These are phyloP conservation scores for Polyommatus icarus DNA, from an alignment of 2,888 invertebrate species.

Conservation along the genomic window DNA sequence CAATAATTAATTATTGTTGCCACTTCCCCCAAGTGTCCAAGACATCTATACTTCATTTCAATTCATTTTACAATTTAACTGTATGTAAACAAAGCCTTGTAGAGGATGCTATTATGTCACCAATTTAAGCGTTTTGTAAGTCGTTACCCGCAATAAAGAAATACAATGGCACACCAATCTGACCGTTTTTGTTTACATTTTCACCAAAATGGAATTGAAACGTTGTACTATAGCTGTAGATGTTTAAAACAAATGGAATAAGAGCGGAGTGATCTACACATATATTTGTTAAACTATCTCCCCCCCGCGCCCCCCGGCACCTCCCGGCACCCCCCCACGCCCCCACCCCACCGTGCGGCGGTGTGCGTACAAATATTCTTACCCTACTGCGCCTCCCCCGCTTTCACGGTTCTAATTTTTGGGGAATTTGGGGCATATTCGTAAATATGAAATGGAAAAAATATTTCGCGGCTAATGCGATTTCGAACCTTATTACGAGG, in stretches of 20 bases:
- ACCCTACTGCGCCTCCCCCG: constrained; percentile 59
- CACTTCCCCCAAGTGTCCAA: too few species aligned
- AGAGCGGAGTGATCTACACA: constrained; percentile 58
- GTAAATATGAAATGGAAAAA: constrained; percentile 82
- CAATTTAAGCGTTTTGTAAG: too few species aligned
- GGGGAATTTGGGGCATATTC: constrained; percentile 82
- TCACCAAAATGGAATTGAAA: neutral
- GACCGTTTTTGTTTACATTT: neutral
- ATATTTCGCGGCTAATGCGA: constrained; percentile 67
- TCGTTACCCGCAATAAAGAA: too few species aligned
- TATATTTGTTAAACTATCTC: constrained; percentile 78
- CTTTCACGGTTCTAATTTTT: constrained; percentile 82
- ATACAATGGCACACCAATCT: too few species aligned
- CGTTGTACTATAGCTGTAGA: constrained; percentile 29
- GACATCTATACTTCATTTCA: too few species aligned
- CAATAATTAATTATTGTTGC: too few species aligned
- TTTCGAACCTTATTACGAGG: constrained; percentile 50
- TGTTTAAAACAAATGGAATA: constrained; percentile 50
- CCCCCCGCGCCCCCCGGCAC: constrained; percentile 44
- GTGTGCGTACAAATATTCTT: constrained; percentile 61
- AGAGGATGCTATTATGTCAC: too few species aligned
- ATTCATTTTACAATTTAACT: too few species aligned
- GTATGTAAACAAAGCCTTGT: too few species aligned
- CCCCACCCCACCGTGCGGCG: constrained; percentile 49
- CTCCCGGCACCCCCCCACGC: constrained; percentile 35